These are phyloP conservation scores for Rhinolophus ferrumequinum DNA, from an alignment of 2,113 vertebrate genomes.

Conservation along the genomic window DNA sequence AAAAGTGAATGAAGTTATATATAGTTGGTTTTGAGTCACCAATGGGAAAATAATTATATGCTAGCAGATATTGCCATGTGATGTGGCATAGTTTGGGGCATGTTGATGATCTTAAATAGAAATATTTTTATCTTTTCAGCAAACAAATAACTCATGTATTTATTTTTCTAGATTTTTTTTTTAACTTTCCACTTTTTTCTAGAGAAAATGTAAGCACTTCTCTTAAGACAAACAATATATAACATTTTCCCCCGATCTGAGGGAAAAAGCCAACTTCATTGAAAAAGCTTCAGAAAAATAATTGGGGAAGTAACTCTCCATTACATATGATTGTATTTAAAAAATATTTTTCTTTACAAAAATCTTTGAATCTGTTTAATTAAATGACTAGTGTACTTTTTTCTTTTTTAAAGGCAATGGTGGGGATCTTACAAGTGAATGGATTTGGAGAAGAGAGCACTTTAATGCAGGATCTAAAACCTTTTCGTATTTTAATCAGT, in stretches of 20 bases:
- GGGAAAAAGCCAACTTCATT: not conserved
- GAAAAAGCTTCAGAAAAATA: conserved; percentile 50
- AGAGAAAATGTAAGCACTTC: conserved; percentile 25
- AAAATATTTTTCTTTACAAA: conserved; percentile 20
- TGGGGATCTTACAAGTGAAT: conserved; percentile 97
- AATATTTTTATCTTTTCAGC: not conserved
- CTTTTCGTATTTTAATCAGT: conserved; percentile 99
- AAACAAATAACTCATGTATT: not conserved
- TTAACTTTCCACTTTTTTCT: not conserved
- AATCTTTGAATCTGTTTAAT: conserved; percentile 15
- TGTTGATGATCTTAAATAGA: conserved; percentile 31
- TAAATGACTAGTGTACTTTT: conserved; percentile 56
- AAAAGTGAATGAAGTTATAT: not conserved
- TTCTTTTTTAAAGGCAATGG: conserved; percentile 92
- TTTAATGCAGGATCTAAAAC: conserved; percentile 97
- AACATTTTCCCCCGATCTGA: conserved; percentile 11
- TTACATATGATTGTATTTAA: conserved; percentile 18
- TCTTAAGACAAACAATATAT: not conserved
- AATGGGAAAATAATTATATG: not conserved
- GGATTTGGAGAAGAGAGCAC: conserved; percentile 95
- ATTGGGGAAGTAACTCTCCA: not conserved
- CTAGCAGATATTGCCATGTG: not conserved
- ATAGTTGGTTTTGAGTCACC: conserved; percentile 5
- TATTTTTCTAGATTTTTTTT: conserved; percentile 52
- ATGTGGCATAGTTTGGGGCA: not conserved